Evolutionary conservation across 2,113 vertebrate species (phyloP).

Genomic region (Pithys albifrons): DNA sequence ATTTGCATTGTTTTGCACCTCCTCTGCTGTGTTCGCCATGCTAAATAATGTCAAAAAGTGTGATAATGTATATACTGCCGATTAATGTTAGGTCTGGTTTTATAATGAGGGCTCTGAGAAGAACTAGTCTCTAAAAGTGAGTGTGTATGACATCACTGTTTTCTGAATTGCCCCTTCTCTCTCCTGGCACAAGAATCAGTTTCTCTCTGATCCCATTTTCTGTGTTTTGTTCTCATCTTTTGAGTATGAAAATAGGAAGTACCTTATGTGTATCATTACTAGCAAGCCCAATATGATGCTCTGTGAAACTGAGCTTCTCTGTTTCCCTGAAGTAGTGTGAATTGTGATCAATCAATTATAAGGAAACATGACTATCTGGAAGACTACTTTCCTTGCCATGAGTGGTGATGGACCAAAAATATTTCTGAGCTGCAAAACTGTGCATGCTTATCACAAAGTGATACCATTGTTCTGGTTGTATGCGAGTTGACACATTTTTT

Average conservation of each 20-base stretch:
- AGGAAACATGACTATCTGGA: neutral
- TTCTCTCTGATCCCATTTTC: neutral
- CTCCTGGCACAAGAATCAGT: neutral
- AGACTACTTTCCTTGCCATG: neutral
- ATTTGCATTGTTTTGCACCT: neutral
- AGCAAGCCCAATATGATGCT: neutral
- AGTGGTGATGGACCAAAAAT: neutral
- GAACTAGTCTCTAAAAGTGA: neutral
- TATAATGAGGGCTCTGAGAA: neutral
- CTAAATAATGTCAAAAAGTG: neutral
- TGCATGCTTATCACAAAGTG: neutral
- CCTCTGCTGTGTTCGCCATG: neutral
- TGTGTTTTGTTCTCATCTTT: neutral
- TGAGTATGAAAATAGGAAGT: neutral
- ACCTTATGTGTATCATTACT: neutral
- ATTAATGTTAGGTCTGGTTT: neutral
- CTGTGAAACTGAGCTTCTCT: neutral
- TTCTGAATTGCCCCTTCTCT: neutral
- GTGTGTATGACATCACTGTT: neutral
- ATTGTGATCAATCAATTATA: neutral
- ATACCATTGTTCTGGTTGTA: neutral
- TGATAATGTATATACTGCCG: neutral
- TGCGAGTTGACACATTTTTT: neutral
- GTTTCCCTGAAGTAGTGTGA: slow-evolving; percentile 18
- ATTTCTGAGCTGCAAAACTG: neutral